Percentiles rank a stretch among this genome's conserved stretches.
phyloP scores from a whole-genome alignment of 1,140 invertebrate species.

The Rhyacophila brunnea region DNA sequence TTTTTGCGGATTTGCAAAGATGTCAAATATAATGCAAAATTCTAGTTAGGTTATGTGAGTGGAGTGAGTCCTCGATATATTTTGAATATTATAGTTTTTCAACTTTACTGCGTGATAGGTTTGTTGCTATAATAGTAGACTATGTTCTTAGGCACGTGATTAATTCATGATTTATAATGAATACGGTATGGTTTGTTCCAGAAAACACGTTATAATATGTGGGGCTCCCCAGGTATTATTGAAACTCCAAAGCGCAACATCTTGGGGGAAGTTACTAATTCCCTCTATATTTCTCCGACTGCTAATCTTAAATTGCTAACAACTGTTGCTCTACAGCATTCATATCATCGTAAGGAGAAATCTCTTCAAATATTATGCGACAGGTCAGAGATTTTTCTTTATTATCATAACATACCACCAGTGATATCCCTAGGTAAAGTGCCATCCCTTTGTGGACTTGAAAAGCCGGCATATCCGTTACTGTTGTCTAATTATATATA shows the following conservation, averaged over 20 bases:
- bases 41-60: not conserved
- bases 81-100: not conserved
- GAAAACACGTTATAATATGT: conserved; percentile 11
- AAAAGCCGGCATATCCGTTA: no score
- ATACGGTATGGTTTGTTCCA: conserved; percentile 3
- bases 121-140: no score
- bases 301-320: conserved; percentile 60
- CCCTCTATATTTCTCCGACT: conserved; percentile 56
- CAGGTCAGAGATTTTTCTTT: conserved; percentile 45
- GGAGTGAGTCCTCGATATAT: not conserved
- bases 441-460: no score
- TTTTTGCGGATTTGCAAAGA: conserved; percentile 5
- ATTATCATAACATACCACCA: conserved; percentile 1
- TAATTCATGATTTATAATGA: no score
- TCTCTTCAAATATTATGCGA: conserved; percentile 60
- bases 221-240: conserved; percentile 12
- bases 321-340: conserved; percentile 55
- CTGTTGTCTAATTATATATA: no score
- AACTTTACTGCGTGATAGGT: not conserved
- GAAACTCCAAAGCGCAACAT: conserved; percentile 56
- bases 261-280: conserved; percentile 55
- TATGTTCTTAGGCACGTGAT: no score
- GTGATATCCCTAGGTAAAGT: no score
- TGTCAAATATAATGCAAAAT: conserved; percentile 6
- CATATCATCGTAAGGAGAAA: conserved; percentile 56